Evolutionary conservation across 2,888 invertebrate genomes (phyloP), one percentile per base, ranked within the genome.

Genomic region (Allophyes oxyacanthae): DNA sequence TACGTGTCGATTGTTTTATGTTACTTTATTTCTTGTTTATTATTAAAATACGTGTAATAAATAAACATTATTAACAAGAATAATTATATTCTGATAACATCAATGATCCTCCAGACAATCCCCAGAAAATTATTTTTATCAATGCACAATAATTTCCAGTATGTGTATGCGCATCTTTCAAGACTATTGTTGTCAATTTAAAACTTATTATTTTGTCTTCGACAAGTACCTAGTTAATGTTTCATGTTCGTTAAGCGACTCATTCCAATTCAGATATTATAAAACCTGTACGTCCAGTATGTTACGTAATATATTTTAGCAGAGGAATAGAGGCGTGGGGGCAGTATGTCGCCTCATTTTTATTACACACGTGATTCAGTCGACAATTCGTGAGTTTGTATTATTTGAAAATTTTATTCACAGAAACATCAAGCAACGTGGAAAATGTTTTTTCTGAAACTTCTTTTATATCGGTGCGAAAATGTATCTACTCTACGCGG

Each of bases 321-420:
- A 60, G 44, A 26, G 20, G 28, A 28, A 45, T 40, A 50, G 8
- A 57, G 15, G 4, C 49, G 56, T 51, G 49, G 51, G 45, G 50
- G 64, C 45, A 42, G 49, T 60, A 25, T 53, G 55, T 60, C 66
- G 66, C 38, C 55, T 66, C 46, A 68, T 60, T 70, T 70, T 52
- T 60, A 51, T 63, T 42, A 50, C 14, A 26, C 53, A 43, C 40
- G 66, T 63, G 70, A 66, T 53, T 65, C 54, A 50, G 42, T 13
- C 14, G 13, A 14, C 41, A 50, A 48, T 43, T 55, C 14, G 45
- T 55, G 36, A 59, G 34, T 52, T 56, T 30, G 7, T 48, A 41
- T 69, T 67, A 59, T 60, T 59, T 57, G 46, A 52, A 72, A 65
- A 57, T n/a, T 6, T 41, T 46, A 45, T 26, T 42, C 54, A 30